Conservation (phyloP, 2,113 vertebrate species). For the Thomomys bottae region DNA sequence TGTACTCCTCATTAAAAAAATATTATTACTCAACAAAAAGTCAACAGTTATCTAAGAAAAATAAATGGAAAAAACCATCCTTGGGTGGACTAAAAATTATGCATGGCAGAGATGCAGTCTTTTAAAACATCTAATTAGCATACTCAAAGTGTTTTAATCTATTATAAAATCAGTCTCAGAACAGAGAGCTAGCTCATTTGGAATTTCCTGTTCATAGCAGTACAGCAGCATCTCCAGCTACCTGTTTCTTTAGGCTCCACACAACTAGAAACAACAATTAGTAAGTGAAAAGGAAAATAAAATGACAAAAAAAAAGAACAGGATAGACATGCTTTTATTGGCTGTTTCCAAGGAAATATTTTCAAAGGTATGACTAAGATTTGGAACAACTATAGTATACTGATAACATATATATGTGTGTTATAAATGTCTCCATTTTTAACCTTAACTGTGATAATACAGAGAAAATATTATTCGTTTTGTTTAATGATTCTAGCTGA, state of each 20-base stretch:
- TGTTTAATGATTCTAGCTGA: background rate
- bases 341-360: background rate
- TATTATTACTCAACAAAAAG: background rate
- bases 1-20: slow-evolving; percentile 25
- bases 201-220: background rate
- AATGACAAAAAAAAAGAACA: background rate
- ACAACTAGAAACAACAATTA: background rate
- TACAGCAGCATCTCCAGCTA: background rate
- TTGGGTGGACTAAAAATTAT: background rate
- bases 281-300: slow-evolving; percentile 18
- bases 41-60: slow-evolving; percentile 1
- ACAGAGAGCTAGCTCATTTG: background rate
- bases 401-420: background rate
- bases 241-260: slow-evolving; percentile 21
- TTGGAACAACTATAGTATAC: background rate
- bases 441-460: background rate
- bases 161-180: slow-evolving; percentile 4
- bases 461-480: background rate
- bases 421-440: background rate
- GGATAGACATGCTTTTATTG: background rate
- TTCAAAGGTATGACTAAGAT: slow-evolving; percentile 34
- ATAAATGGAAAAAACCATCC: background rate
- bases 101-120: background rate
- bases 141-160: background rate
- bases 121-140: background rate